phyloP scores from a whole-genome alignment of 2,113 vertebrate species.

The Tenebrosternarchus preto region DNA sequence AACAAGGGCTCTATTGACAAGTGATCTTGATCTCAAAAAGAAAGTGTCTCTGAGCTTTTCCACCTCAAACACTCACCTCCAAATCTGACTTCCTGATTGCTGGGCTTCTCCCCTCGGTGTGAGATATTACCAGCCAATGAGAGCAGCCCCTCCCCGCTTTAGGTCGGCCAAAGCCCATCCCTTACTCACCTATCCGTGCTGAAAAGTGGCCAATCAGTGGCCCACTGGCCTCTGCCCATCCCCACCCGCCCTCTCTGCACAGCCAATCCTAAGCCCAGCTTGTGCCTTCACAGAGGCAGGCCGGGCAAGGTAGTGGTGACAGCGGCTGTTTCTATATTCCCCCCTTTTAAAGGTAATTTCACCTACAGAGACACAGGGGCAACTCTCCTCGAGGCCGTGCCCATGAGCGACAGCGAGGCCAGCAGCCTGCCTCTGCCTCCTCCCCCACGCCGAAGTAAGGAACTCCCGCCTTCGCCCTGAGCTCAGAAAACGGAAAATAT shows the following conservation, averaged over 20 bases:
- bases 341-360: slow-evolving; percentile 60
- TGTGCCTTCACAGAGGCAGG: slow-evolving; percentile 8
- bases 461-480: slow-evolving; percentile 33
- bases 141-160: too few relatives aligned
- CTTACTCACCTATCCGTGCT: slow-evolving; percentile 12
- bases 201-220: neutral
- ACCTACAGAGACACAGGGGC: slow-evolving; percentile 61
- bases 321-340: slow-evolving; percentile 50
- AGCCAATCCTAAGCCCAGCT: slow-evolving; percentile 17
- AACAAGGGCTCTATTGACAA: neutral
- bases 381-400: slow-evolving; percentile 56
- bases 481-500: slow-evolving; percentile 58
- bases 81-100: neutral
- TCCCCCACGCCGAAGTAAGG: slow-evolving; percentile 59
- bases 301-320: slow-evolving; percentile 46
- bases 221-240: slow-evolving; percentile 18
- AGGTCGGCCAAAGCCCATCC: neutral
- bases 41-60: neutral
- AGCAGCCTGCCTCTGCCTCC: slow-evolving; percentile 55
- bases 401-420: slow-evolving; percentile 56
- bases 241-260: neutral
- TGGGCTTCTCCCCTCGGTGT: neutral
- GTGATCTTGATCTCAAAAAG: neutral
- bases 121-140: slow-evolving; percentile 13
- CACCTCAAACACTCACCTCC: slow-evolving; percentile 1